Evolutionary conservation across 1,140 invertebrate species (phyloP).

Genomic region (Holcopasites calliopsidis): DNA sequence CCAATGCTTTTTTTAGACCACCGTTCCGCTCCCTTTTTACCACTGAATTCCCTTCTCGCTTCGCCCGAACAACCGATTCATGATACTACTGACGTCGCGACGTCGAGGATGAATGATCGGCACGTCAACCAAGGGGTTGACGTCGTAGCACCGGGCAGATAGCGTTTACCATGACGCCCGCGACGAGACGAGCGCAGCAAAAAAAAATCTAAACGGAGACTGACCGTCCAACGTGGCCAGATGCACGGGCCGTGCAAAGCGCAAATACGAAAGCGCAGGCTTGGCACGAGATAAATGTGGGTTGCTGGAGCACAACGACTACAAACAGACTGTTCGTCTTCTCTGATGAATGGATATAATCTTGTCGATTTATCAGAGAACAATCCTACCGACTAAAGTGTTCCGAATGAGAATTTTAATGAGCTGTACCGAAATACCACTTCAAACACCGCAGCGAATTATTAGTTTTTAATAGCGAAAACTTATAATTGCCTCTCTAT

Average conservation of each 20-base stretch:
- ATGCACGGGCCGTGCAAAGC: background rate
- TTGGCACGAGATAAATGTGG: constrained; percentile 62
- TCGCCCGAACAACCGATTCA: no score
- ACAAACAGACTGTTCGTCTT: background rate
- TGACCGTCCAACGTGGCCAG: constrained; percentile 9
- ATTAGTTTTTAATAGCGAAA: no score
- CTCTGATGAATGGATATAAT: constrained; percentile 35
- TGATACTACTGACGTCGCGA: background rate
- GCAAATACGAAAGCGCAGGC: constrained; percentile 61
- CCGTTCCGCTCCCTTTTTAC: background rate
- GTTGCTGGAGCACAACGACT: constrained; percentile 41
- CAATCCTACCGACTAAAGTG: background rate
- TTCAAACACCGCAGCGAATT: no score
- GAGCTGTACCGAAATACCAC: background rate
- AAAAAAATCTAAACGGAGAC: constrained; percentile 24
- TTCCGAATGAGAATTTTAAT: background rate
- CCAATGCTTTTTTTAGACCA: constrained; percentile 2
- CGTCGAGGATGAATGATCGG: background rate
- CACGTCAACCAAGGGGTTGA: background rate
- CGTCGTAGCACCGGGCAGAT: no score
- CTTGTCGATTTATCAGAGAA: constrained; percentile 19
- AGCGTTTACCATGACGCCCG: no score
- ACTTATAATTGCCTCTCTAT: no score
- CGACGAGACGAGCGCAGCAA: background rate
- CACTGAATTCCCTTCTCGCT: background rate